Evolutionary conservation across 1,140 invertebrate species (phyloP).

Genomic region (Scylla paramamosain): DNA sequence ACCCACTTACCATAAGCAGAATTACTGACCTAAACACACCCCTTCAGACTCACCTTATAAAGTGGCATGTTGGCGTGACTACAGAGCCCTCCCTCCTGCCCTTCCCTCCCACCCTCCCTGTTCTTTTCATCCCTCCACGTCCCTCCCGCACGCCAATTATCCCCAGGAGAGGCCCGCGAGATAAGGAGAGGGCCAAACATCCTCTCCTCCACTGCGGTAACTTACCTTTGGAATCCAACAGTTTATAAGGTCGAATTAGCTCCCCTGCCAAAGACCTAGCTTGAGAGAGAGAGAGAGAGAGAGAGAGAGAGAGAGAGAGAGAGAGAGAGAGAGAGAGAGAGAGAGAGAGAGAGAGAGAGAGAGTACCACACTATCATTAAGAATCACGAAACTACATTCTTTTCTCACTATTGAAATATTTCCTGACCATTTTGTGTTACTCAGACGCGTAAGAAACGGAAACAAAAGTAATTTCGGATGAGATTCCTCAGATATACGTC

Average conservation of each 20-base stretch:
- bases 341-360: slow-evolving; percentile 5
- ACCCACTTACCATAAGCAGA: slow-evolving; percentile 4
- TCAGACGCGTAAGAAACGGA: not conserved
- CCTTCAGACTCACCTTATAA: slow-evolving; percentile 1
- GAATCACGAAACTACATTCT: not conserved
- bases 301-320: slow-evolving; percentile 9
- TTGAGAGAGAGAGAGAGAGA: not conserved
- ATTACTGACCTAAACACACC: slow-evolving; percentile 13
- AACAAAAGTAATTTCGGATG: not conserved
- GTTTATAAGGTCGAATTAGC: not conserved
- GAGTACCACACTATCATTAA: not conserved
- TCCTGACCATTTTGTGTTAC: not conserved
- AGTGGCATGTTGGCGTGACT: not conserved
- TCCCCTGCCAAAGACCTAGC: not conserved
- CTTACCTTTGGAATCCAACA: not conserved
- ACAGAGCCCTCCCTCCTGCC: not conserved
- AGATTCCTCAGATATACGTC: not conserved
- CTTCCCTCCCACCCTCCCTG: not conserved
- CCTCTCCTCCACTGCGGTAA: not conserved
- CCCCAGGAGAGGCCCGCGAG: not conserved
- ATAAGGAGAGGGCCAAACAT: not conserved
- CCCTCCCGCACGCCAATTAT: slow-evolving; percentile 10
- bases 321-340: slow-evolving; percentile 34
- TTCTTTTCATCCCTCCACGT: slow-evolving; percentile 9
- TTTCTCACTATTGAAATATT: too few relatives aligned